Conservation (phyloP, 2,797 vertebrate species). For the Poliocrania exsul region DNA sequence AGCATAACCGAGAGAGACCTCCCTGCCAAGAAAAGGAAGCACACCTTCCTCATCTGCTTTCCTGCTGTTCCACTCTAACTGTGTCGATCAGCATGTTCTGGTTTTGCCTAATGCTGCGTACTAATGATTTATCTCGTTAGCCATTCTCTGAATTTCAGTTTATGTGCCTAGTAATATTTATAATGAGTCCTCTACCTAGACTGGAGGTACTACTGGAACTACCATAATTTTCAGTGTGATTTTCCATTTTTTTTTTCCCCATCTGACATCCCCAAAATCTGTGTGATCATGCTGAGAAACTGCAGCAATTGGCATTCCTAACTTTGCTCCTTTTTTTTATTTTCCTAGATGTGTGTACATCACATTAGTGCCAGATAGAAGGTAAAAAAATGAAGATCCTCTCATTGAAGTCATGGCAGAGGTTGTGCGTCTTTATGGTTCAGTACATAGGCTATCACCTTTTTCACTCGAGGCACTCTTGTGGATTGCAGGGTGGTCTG, state of each 20-base stretch:
- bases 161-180: not conserved
- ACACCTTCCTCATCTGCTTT: not conserved
- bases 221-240: not conserved
- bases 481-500: not conserved
- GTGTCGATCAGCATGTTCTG: not conserved
- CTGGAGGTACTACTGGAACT: not conserved
- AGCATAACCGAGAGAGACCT: not conserved
- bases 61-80: not conserved
- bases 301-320: not conserved
- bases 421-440: not conserved
- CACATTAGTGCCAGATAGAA: not conserved
- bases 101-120: not conserved
- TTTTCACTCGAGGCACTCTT: not conserved
- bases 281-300: not conserved
- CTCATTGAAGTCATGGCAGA: not conserved
- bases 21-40: not conserved
- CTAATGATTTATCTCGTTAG: not conserved
- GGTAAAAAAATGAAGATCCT: not conserved
- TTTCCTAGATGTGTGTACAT: rapidly evolving
- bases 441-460: not conserved
- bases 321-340: not conserved
- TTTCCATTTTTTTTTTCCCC: not conserved
- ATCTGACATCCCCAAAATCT: not conserved
- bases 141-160: not conserved
- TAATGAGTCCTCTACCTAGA: not conserved